These are phyloP conservation scores for Parascotia fuliginaria DNA, from an alignment of 2,888 invertebrate genomes.

Conservation along the genomic window DNA sequence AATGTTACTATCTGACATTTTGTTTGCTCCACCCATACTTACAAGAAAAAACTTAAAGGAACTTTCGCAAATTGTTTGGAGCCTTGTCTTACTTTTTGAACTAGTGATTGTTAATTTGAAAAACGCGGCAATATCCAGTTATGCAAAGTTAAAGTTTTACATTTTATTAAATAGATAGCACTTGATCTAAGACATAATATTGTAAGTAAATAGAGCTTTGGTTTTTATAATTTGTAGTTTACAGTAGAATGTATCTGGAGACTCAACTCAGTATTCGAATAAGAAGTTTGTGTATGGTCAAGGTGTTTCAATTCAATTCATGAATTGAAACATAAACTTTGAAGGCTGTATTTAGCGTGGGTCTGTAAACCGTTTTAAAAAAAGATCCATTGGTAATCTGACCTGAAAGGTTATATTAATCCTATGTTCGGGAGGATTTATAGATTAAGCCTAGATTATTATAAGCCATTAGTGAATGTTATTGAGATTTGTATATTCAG, in stretches of 20 bases:
- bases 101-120: background rate
- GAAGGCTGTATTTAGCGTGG: background rate
- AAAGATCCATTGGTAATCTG: background rate
- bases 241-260: too few relatives aligned
- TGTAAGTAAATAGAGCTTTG: too few relatives aligned
- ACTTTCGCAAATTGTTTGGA: constrained; percentile 11
- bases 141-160: background rate
- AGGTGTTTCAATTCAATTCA: background rate
- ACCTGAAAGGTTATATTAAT: too few relatives aligned
- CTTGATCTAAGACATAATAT: too few relatives aligned
- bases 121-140: background rate
- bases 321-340: background rate
- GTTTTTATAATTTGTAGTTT: too few relatives aligned
- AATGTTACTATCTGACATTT: constrained; percentile 32
- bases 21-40: constrained; percentile 30
- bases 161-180: too few relatives aligned
- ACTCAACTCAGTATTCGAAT: background rate
- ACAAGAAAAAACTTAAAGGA: constrained; percentile 14
- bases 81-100: constrained; percentile 3
- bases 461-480: background rate
- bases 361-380: background rate
- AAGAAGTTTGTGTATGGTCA: background rate
- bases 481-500: background rate
- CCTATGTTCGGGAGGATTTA: background rate
- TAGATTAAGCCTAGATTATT: background rate